Evolutionary conservation across 1,140 invertebrate species (phyloP), one percentile per base, ranked within the genome.

Genomic region (Leptinotarsa undecemlineata): DNA sequence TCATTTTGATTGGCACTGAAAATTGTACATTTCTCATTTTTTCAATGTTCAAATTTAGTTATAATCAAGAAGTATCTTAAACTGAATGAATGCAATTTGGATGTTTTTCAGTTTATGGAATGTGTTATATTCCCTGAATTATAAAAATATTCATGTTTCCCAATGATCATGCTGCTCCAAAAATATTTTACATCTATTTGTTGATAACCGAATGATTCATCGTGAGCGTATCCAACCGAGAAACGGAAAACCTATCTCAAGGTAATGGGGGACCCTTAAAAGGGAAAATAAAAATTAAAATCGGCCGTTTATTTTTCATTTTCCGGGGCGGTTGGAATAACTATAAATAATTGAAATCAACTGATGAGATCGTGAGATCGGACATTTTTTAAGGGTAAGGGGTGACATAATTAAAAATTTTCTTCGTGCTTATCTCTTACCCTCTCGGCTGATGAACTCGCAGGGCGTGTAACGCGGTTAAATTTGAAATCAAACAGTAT

Each of bases 271-370:
- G 20, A 23, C 63, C 26, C 20, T 26, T 20, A 20, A 70, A 21
- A 33, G 20, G 71, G 71, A 47, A 72, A 63, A 64, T 33, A 72
- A 72, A 72, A 72, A 72, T 72, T 72, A 72, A 63, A 72, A 72
- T 26, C 47, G 47, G 26, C 71, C 71, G 62, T 72, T 72, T 64
- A 72, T 72, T 72, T 72, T 64, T 64, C 71, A 72, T 72, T 72
- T 72, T 64, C 61, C 62, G 51, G 60, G 23, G 51, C 51, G 71
- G 21, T 23, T 60, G 60, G 21, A 63, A 64, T 61, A 72, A 60
- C 71, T 72, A 72, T 72, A 72, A 72, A 72, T 72, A 72, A 72
- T 72, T 72, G 71, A 72, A 72, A 72, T 72, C 71, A 64, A 47
- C 51, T 61, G 71, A 72, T 72, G 51, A 64, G 33, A 72, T 72